Evolutionary conservation across 2,113 vertebrate genomes (phyloP).

Genomic region (Thunnus maccoyii): DNA sequence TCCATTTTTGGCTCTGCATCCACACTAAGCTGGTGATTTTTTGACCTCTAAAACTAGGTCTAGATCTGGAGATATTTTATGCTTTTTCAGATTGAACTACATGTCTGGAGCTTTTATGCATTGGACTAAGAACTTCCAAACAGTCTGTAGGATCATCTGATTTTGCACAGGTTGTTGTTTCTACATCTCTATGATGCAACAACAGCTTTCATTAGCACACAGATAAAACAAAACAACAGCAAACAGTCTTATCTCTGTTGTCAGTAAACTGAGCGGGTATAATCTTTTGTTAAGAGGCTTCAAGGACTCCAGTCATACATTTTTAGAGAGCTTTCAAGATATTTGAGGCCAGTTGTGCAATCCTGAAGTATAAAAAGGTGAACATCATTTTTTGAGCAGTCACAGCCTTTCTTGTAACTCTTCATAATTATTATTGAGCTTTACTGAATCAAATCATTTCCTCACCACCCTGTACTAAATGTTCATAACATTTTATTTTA

Average conservation of each 20-base stretch:
- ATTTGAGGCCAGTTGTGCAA: background rate
- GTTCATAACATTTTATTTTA: no score
- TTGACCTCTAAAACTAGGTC: no score
- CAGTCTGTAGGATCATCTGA: background rate
- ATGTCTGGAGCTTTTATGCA: no score
- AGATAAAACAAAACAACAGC: constrained; percentile 4
- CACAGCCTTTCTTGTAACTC: background rate
- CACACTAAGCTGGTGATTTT: no score
- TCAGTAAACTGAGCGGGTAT: constrained; percentile 31
- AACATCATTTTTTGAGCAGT: background rate
- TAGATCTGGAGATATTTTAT: no score
- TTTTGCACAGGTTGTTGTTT: background rate
- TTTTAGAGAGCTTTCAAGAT: background rate
- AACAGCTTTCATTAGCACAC: background rate
- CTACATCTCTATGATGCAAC: background rate
- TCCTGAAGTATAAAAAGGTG: background rate
- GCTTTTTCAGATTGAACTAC: no score
- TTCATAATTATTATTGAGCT: no score
- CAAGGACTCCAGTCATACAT: constrained; percentile 1
- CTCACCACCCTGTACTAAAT: no score
- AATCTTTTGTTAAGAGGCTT: constrained; percentile 40
- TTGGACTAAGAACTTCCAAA: no score
- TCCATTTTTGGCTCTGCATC: no score
- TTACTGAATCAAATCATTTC: no score
- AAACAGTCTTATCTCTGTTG: constrained; percentile 4